Evolutionary conservation across 2,113 vertebrate species (phyloP).

Genomic region (Triplophysa dalaica): DNA sequence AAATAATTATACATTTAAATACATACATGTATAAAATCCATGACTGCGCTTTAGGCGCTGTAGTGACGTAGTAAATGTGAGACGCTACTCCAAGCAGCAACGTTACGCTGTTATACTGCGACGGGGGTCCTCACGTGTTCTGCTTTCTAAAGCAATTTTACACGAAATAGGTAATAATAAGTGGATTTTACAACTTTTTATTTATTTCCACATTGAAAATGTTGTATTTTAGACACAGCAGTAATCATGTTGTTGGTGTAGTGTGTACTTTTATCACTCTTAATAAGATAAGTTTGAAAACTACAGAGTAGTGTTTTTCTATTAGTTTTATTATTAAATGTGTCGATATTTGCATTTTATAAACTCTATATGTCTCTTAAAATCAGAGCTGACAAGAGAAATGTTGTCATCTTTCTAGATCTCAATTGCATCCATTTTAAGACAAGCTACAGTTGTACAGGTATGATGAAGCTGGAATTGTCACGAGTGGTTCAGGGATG

Average conservation of each 20-base stretch:
- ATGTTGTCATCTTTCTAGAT: background rate
- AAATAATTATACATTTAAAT: background rate
- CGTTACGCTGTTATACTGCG: constrained; percentile 27
- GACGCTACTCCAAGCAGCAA: background rate
- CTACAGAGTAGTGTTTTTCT: background rate
- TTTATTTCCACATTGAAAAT: background rate
- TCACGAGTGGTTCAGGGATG: constrained; percentile 73
- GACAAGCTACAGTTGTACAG: background rate
- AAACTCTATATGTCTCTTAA: background rate
- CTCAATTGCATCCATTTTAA: background rate
- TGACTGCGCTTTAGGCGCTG: background rate
- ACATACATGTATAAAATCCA: background rate
- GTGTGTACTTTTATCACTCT: background rate
- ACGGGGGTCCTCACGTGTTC: background rate
- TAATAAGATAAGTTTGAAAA: background rate
- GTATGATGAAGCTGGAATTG: constrained; percentile 80
- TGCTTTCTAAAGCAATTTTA: background rate
- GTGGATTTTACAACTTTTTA: background rate
- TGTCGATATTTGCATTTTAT: background rate
- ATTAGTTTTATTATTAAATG: background rate
- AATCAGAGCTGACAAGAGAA: background rate
- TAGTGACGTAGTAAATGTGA: constrained; percentile 28
- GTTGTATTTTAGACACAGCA: too few relatives aligned
- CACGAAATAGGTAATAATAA: background rate
- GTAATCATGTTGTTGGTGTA: too few relatives aligned